Evolutionary conservation across 2,888 invertebrate species (phyloP).

Genomic region (Sepioteuthis lessoniana): DNA sequence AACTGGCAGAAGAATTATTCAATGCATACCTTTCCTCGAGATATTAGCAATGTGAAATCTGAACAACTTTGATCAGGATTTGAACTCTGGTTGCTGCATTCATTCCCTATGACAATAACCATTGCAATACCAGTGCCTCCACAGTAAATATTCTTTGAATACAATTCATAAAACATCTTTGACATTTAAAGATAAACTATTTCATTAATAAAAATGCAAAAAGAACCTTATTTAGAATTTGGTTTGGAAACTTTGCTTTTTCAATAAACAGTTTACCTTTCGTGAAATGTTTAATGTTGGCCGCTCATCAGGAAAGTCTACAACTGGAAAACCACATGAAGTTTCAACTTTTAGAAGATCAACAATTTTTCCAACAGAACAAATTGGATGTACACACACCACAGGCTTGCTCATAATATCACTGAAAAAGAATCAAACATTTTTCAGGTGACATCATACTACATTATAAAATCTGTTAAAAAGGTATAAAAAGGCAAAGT

Average conservation of each 20-base stretch:
- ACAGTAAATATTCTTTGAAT: no score
- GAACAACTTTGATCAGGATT: no score
- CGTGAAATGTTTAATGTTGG: not conserved
- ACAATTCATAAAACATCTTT: no score
- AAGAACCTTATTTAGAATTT: not conserved
- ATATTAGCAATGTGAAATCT: no score
- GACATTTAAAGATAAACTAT: no score
- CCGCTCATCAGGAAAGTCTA: conserved; percentile 63
- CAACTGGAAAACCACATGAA: conserved; percentile 95
- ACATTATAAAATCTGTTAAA: not conserved
- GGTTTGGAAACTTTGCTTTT: not conserved
- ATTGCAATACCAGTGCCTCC: no score
- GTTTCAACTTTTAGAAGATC: conserved; percentile 85
- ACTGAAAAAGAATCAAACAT: conserved; percentile 63
- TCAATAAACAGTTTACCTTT: not conserved
- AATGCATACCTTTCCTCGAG: no score
- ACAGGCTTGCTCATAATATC: conserved; percentile 94
- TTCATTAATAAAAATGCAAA: not conserved
- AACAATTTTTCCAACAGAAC: conserved; percentile 91
- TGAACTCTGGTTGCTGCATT: no score
- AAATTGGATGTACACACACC: conserved; percentile 86
- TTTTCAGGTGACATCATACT: not conserved
- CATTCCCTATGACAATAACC: no score
- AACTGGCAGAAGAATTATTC: no score
- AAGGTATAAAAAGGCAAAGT: not conserved